Percentiles rank a stretch among this genome's conserved stretches.
Conservation (phyloP, 2,113 vertebrate species). For the western clawed frog (Xenopus tropicalis) region UCB_Xtro_10.0 CM004443.2:174761001-174761500, state of each 20-base stretch:
- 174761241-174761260: constrained; percentile 19
- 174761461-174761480: no score
- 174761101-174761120: not conserved
- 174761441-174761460: no score
- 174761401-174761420: no score
- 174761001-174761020: not conserved
- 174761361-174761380: not conserved
- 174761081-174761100: no score
- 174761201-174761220: constrained; percentile 39
- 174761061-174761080: no score
- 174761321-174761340: not conserved
- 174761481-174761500: no score
- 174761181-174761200: constrained; percentile 26
- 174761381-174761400: not conserved
- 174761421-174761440: no score
- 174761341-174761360: not conserved
- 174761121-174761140: constrained; percentile 10
- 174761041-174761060: no score
- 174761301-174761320: not conserved
- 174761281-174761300: not conserved
- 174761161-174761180: constrained; percentile 36
- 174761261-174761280: constrained; percentile 4
- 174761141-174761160: constrained; percentile 19
- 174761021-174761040: not conserved
- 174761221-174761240: constrained; percentile 7